phyloP scores from a whole-genome alignment of 1,140 invertebrate species.

The Caenorhabditis tropicalis region DNA sequence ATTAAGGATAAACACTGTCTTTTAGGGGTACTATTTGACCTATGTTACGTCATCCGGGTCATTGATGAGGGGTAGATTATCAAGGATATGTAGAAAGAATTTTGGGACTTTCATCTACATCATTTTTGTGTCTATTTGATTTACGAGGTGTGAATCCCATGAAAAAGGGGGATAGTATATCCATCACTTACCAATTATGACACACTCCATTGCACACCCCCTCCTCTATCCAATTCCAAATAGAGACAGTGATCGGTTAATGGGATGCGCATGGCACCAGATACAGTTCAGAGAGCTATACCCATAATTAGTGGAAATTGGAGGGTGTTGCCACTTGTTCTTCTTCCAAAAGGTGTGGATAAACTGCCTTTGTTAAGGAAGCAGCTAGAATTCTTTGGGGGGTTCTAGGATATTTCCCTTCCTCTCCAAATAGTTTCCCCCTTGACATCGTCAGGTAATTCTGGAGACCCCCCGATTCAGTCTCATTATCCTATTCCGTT shows the following conservation, averaged over 20 bases:
- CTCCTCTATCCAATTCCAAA: neutral
- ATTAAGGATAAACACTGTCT: neutral
- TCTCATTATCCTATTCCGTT: slow-evolving; percentile 36
- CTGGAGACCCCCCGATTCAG: neutral
- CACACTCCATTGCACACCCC: slow-evolving; percentile 21
- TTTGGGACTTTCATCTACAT: neutral
- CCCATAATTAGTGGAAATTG: neutral
- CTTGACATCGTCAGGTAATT: neutral
- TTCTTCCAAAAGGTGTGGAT: neutral
- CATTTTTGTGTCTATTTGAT: neutral
- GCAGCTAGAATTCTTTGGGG: neutral
- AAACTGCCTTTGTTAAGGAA: neutral
- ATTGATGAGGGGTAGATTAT: slow-evolving; percentile 12
- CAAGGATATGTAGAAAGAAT: too few relatives aligned
- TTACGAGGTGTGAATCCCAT: slow-evolving; percentile 26
- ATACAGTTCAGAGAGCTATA: neutral
- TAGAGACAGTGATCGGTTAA: slow-evolving; percentile 25
- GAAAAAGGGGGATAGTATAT: neutral
- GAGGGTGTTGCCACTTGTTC: neutral
- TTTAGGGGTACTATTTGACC: neutral
- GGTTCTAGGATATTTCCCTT: neutral
- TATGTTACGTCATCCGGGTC: slow-evolving; percentile 28
- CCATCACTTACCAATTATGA: slow-evolving; percentile 22
- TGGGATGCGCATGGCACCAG: slow-evolving; percentile 41
- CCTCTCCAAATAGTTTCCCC: neutral